Evolutionary conservation across 2,113 vertebrate species (phyloP).

Genomic region (Pteropus alecto): DNA sequence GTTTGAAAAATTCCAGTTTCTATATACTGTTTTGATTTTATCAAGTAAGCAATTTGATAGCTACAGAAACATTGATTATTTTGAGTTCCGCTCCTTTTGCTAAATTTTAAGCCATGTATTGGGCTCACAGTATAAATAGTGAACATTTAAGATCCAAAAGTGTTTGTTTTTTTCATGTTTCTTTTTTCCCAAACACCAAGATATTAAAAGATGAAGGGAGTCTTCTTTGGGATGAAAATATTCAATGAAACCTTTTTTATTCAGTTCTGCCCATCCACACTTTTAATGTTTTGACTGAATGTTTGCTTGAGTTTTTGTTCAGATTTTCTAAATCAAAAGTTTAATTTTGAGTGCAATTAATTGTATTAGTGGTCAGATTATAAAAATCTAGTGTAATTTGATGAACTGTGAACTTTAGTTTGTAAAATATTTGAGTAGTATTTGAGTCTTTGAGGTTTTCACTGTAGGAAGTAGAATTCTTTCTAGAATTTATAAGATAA

Average conservation of each 20-base stretch:
- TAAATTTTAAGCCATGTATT: constrained; percentile 37
- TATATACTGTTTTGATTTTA: not conserved
- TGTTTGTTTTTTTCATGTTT: not conserved
- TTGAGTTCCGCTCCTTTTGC: constrained; percentile 20
- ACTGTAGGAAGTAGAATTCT: not conserved
- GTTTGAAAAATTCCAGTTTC: not conserved
- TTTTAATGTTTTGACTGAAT: constrained; percentile 35
- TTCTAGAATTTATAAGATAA: not conserved
- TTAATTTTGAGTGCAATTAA: constrained; percentile 36
- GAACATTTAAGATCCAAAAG: not conserved
- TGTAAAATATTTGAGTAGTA: not conserved
- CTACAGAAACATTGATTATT: not conserved
- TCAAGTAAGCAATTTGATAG: constrained; percentile 5
- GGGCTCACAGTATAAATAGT: not conserved
- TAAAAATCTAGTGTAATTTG: not conserved
- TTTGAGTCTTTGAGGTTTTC: constrained; percentile 23
- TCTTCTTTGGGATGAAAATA: constrained; percentile 7
- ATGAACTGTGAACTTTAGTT: not conserved
- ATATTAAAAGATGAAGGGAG: not conserved
- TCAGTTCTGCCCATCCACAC: not conserved
- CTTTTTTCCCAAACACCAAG: not conserved
- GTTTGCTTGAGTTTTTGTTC: not conserved
- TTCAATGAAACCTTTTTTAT: not conserved
- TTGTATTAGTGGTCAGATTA: not conserved
- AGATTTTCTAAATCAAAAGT: not conserved